A percentile compares a stretch with the other conserved stretches of the same genome.
Conservation (phyloP, 2,888 invertebrate species). For the Thyatira batis region DNA sequence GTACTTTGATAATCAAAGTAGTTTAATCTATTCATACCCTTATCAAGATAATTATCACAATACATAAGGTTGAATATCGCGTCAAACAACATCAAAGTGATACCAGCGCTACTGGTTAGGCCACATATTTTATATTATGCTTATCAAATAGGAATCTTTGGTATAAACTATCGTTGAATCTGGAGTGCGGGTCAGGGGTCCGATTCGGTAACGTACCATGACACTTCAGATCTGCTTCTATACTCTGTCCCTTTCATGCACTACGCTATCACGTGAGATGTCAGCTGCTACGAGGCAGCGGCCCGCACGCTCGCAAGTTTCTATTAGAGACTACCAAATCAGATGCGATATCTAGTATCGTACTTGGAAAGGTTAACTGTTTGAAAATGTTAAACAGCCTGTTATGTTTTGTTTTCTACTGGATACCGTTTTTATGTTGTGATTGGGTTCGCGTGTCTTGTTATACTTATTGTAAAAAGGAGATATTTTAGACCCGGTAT, state of each 20-base stretch:
- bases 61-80: not conserved
- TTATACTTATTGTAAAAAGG: too few species aligned
- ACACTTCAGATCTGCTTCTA: too few species aligned
- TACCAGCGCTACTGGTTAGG: not conserved
- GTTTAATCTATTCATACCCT: not conserved
- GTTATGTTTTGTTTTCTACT: not conserved
- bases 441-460: not conserved
- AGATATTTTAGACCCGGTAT: too few species aligned
- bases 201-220: too few species aligned
- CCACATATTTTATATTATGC: constrained; percentile 1
- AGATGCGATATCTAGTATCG: constrained; percentile 1
- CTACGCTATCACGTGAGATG: too few species aligned
- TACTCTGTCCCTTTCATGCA: too few species aligned
- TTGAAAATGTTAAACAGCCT: constrained; percentile 3
- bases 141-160: constrained; percentile 4
- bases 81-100: not conserved
- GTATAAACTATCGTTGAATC: constrained; percentile 1
- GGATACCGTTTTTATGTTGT: not conserved
- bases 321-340: too few species aligned
- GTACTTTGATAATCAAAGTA: not conserved
- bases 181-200: not conserved
- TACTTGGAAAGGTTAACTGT: constrained; percentile 4
- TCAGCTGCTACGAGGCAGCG: too few species aligned
- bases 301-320: too few species aligned
- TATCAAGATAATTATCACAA: not conserved